Conservation (phyloP, 2,888 invertebrate genomes). For the Acleris cristana region DNA sequence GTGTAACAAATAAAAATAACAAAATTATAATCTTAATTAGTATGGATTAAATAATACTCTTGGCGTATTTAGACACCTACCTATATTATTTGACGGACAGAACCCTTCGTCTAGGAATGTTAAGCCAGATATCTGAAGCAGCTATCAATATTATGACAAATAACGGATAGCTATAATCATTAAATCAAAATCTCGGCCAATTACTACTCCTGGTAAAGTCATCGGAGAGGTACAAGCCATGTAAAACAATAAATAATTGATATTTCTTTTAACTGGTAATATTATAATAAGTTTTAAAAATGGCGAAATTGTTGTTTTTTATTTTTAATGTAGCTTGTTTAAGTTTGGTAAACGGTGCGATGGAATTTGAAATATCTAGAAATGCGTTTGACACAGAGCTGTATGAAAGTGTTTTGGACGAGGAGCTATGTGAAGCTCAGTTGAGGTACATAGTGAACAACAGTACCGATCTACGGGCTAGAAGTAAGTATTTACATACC, state of each 20-base stretch:
- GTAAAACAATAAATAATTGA: not conserved
- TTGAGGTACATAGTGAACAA: constrained; percentile 53
- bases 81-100: too few species aligned
- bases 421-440: constrained; percentile 60
- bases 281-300: not conserved
- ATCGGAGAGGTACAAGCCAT: not conserved
- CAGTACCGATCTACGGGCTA: constrained; percentile 47
- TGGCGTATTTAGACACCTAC: too few species aligned
- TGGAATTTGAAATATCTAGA: constrained; percentile 45
- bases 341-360: constrained; percentile 19
- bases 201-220: not conserved
- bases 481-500: constrained; percentile 57
- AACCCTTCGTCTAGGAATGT: too few species aligned
- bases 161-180: not conserved
- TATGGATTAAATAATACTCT: too few species aligned
- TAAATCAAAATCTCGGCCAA: not conserved
- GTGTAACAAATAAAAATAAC: too few species aligned
- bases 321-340: constrained; percentile 13
- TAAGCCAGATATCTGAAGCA: constrained; percentile 2
- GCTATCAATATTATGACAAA: constrained; percentile 2
- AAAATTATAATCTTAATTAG: too few species aligned
- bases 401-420: constrained; percentile 61
- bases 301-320: constrained; percentile 20
- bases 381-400: constrained; percentile 59
- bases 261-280: not conserved